Base-by-base conservation (phyloP, 2,888 invertebrate species). In the Drosophila peninsularis region DNA sequence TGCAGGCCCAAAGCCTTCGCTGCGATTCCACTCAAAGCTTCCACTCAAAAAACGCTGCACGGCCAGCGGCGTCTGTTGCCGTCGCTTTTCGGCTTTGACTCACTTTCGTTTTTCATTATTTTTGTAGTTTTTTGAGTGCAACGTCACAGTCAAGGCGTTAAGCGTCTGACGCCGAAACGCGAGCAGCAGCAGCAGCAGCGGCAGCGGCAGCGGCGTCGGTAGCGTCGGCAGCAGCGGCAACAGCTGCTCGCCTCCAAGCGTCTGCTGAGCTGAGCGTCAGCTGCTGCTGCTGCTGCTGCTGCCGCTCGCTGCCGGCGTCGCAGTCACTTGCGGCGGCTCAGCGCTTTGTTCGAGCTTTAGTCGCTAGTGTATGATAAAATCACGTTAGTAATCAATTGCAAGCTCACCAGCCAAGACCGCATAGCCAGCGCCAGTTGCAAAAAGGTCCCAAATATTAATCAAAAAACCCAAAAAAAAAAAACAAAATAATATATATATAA, bases 321-420 rank as follows among this genome's bases (percentile, higher is more conserved):
- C 71, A 69, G 66, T 56, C 68, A 67, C 49, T 66, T 62, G 66
- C 47, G 63, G 58, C 57, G 66, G 64, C 55, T 70, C 62, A 82
- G 30, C 70, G 87, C 81, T 82, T 86, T 83, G 83, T 84, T 90
- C 64, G 79, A 90, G 91, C 90, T 91, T 91, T 91, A 91, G 90
- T 91, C 85, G 81, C 86, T 90, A 90, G 91, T 90, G 91, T 91
- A 91, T 92, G 91, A 91, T 91, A 91, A 91, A 91, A 91, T 90
- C 91, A 90, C 91, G 90, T 91, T 91, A 91, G 91, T 91, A 91
- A 91, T 90, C 92, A 91, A 91, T 91, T 91, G 91, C 89, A 91
- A 89, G 90, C 85, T 89, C 87, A 92, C 89, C 90, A 87, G 91
- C 90, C 90, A 90, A 91, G 91, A 91, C 82, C 81, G 80, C 90